These are phyloP conservation scores for Stigmatopora argus DNA, from an alignment of 2,113 vertebrate genomes.

Conservation along the genomic window DNA sequence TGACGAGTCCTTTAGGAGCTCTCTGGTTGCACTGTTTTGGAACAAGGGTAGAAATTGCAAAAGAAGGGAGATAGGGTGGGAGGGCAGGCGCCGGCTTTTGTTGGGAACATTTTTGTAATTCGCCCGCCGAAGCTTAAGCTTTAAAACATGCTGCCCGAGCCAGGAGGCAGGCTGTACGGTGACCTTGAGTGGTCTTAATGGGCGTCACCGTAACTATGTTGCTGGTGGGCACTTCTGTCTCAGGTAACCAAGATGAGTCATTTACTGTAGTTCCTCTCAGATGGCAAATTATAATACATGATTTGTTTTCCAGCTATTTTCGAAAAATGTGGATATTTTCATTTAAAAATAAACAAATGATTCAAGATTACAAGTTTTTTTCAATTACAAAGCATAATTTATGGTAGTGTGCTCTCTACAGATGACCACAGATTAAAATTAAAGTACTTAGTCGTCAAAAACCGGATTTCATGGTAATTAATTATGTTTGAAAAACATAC, in stretches of 20 bases:
- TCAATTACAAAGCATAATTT: neutral
- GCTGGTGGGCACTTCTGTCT: constrained; percentile 41
- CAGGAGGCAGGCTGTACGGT: constrained; percentile 52
- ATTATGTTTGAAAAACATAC: neutral
- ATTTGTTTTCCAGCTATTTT: neutral
- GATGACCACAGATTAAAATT: too few relatives aligned
- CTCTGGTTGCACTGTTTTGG: constrained; percentile 66
- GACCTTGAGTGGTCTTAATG: constrained; percentile 59
- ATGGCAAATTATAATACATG: neutral
- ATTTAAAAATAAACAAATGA: neutral
- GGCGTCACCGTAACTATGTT: constrained; percentile 38
- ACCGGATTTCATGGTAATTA: neutral
- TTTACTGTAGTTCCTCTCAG: constrained; percentile 15
- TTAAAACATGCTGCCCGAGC: constrained; percentile 53
- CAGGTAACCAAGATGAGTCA: constrained; percentile 54
- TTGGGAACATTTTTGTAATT: constrained; percentile 58
- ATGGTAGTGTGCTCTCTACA: too few relatives aligned
- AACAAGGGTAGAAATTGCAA: constrained; percentile 25
- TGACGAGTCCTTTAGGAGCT: constrained; percentile 70
- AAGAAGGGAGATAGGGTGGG: constrained; percentile 25
- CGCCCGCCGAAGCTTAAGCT: constrained; percentile 55
- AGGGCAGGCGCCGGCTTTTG: constrained; percentile 61
- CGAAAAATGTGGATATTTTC: neutral
- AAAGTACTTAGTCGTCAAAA: neutral
- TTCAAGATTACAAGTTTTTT: neutral